Percentiles rank a stretch among this genome's conserved stretches.
Evolutionary conservation across 2,888 invertebrate genomes (phyloP).

Genomic region (Acheta domesticus): DNA sequence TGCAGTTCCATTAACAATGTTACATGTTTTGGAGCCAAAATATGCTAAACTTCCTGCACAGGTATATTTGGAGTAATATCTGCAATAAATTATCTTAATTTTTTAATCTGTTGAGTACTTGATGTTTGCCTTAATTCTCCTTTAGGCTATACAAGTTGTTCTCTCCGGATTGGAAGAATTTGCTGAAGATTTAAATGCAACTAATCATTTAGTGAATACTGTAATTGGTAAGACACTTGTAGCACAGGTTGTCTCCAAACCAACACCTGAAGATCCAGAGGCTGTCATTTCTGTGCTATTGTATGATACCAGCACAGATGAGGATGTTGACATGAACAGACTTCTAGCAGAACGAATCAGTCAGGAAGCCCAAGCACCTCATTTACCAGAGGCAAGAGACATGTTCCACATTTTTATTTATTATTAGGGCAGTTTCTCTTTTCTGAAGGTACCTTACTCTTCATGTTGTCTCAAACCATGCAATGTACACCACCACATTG

Average conservation of each 20-base stretch:
- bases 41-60: slow-evolving; percentile 67
- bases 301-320: slow-evolving; percentile 61
- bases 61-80: slow-evolving; percentile 46
- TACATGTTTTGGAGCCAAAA: slow-evolving; percentile 60
- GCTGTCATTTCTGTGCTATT: slow-evolving; percentile 57
- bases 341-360: slow-evolving; percentile 56
- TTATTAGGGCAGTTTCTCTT: background rate
- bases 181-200: slow-evolving; percentile 47
- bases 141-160: slow-evolving; percentile 57
- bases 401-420: background rate
- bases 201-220: slow-evolving; percentile 46
- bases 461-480: no score
- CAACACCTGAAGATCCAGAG: slow-evolving; percentile 48
- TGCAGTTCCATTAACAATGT: slow-evolving; percentile 51
- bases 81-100: background rate
- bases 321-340: slow-evolving; percentile 64
- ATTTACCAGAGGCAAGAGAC: slow-evolving; percentile 29
- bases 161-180: slow-evolving; percentile 65
- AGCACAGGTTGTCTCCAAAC: slow-evolving; percentile 50
- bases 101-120: slow-evolving; percentile 22
- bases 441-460: no score
- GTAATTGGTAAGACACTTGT: slow-evolving; percentile 58
- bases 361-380: slow-evolving; percentile 48
- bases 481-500: no score
- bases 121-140: slow-evolving; percentile 28